Percentiles rank a stretch among this genome's conserved stretches.
These are phyloP conservation scores for Lymantria dispar DNA, from an alignment of 2,888 invertebrate genomes.

Conservation along the genomic window DNA sequence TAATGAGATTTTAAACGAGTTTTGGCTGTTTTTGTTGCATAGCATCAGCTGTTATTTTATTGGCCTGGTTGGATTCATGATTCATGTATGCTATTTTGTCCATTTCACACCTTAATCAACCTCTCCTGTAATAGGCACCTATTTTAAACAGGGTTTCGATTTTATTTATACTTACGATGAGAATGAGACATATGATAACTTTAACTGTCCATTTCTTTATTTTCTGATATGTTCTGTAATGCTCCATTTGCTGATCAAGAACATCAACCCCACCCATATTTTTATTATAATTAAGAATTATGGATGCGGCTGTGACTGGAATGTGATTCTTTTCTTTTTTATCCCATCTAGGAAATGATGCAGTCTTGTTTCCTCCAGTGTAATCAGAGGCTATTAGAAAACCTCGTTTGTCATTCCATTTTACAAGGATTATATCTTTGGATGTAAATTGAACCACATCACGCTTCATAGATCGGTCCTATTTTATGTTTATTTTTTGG, in stretches of 20 bases:
- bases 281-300: constrained; percentile 24
- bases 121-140: too few species aligned
- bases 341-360: constrained; percentile 19
- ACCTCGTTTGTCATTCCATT: constrained; percentile 24
- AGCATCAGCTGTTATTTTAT: too few species aligned
- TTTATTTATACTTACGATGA: too few species aligned
- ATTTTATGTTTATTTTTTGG: background rate
- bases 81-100: too few species aligned
- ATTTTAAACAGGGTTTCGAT: too few species aligned
- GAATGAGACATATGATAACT: too few species aligned
- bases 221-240: constrained; percentile 36
- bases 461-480: constrained; percentile 2
- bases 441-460: too few species aligned
- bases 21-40: too few species aligned
- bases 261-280: constrained; percentile 23
- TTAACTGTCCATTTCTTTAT: constrained; percentile 41
- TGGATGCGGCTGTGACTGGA: constrained; percentile 20
- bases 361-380: background rate
- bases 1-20: too few species aligned
- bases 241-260: constrained; percentile 30
- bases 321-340: constrained; percentile 17
- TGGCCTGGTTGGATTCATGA: too few species aligned
- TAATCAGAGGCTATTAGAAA: constrained; percentile 19
- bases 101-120: too few species aligned
- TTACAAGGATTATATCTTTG: too few species aligned